These are phyloP conservation scores for Aplysia californica DNA, from an alignment of 1,140 invertebrate genomes.

Conservation along the genomic window DNA sequence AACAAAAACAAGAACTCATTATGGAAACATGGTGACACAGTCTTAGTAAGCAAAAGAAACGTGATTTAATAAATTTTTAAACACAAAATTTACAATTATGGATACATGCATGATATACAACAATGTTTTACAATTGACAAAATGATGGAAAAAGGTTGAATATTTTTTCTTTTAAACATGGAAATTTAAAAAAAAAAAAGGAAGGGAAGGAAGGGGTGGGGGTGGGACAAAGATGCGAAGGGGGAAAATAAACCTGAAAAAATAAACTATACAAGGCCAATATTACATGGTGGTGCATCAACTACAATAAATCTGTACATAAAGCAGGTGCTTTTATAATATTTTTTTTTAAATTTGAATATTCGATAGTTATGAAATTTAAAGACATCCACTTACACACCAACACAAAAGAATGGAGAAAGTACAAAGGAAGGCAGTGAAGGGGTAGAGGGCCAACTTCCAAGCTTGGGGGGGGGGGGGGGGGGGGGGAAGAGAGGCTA, in stretches of 20 bases:
- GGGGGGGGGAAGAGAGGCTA: no score
- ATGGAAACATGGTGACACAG: neutral
- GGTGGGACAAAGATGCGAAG: conserved; percentile 27
- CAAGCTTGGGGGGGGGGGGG: no score
- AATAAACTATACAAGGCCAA: conserved; percentile 40
- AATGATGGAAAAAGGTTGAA: conserved; percentile 43
- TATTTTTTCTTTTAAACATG: no score
- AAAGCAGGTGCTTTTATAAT: conserved; percentile 30
- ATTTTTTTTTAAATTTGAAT: neutral
- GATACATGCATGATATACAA: conserved; percentile 65
- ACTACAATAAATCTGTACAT: conserved; percentile 32
- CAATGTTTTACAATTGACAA: conserved; percentile 51
- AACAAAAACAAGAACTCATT: no score
- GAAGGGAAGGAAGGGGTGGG: conserved; percentile 33
- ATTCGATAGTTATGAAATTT: no score
- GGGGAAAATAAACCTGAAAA: conserved; percentile 23
- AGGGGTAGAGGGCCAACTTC: no score
- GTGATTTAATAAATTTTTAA: conserved; percentile 43
- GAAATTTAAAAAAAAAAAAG: conserved; percentile 39
- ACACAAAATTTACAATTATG: conserved; percentile 62
- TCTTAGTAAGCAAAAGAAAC: conserved; percentile 29
- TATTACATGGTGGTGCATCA: conserved; percentile 36
- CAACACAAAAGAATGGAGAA: no score
- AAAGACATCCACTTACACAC: no score
- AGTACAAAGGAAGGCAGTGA: no score